Evolutionary conservation across 2,888 invertebrate species (phyloP), one percentile per base, ranked within the genome.

Genomic region (Zygaena filipendulae): DNA sequence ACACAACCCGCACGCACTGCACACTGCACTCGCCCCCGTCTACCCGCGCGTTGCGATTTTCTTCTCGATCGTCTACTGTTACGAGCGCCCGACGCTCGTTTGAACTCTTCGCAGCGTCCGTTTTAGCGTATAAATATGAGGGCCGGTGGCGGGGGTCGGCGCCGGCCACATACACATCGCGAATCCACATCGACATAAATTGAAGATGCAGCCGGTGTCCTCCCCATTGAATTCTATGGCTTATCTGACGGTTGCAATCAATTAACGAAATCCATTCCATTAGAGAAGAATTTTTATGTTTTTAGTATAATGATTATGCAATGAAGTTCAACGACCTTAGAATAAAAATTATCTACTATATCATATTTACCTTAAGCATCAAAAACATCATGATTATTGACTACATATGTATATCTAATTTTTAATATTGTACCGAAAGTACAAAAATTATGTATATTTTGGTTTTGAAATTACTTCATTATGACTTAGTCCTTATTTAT

Each of bases 51-150:
- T 59, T 68, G 68, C 69, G 71, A 68, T 68, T 67, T 69, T 68
- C 68, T 70, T 60, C 45, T 52, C 46, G 68, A 69, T 58, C 77
- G 77, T 75, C 75, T 74, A 71, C 74, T 71, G 75, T 74, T 59
- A 61, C 52, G 72, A 67, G 61, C 77, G 77, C 68, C 68, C 68
- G 70, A 61, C 71, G 63, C 66, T 68, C 79, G 75, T 77, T 77
- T 79, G 77, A 77, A 79, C 79, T 77, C 74, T 68, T 71, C 57
- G 64, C 70, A 52, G 59, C 58, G 70, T 57, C 69, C 59, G 74
- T 75, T 59, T 71, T 71, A 70, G 58, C 71, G 79, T 79, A 77
- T 79, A 79, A 79, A 74, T 79, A 77, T 75, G 72, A 72, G 60
- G 66, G 53, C 68, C 70, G 56, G 77, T 75, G 75, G 75, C 71